Evolutionary conservation across 1,140 invertebrate genomes (phyloP), one percentile per base, ranked within the genome.

Genomic region (Pogonus chalceus): DNA sequence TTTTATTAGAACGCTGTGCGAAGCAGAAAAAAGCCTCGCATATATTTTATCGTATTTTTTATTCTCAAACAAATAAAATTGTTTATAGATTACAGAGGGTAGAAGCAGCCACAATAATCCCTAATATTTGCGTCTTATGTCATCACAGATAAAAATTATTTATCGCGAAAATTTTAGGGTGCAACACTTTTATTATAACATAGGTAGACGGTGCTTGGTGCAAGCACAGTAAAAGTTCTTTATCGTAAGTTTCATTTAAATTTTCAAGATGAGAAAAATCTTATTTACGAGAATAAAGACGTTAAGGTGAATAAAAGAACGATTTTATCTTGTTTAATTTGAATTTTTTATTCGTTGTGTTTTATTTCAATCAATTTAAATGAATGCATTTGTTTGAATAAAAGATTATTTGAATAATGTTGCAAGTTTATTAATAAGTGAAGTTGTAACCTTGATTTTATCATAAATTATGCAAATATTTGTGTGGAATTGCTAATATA

Each of bases 81-180:
- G 37, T 53, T 53, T 53, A 53, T 53, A 53, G 35, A 43, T 47
- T 23, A 21, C 39, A 35, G 39, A 31, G 51, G 14, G 43, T 46
- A 23, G 37, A 23, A 21, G 35, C 37, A 16, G 26, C 37, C 37
- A 35, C 37, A 35, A 51, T 35, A 35, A 51, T 18, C 47, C 47
- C 52, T 57, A 57, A 57, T 57, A 57, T 57, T 57, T 57, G 49
- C 55, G 53, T 56, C 35, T 55, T 52, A 20, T 35, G 48, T 56
- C 52, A 54, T 57, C 56, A 54, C 49, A 56, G 56, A 57, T 57
- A 54, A 54, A 56, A 56, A 55, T 55, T 53, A 50, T 58, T 58
- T 58, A 56, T 58, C 23, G 21, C 49, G 35, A 43, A n/a, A n/a
- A 50, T 39, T 47, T 22, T 35, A 39, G 56, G 23, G 52, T 54